These are phyloP conservation scores for Pongo abelii DNA, from an alignment of 2,113 vertebrate species.

Conservation along the genomic window DNA sequence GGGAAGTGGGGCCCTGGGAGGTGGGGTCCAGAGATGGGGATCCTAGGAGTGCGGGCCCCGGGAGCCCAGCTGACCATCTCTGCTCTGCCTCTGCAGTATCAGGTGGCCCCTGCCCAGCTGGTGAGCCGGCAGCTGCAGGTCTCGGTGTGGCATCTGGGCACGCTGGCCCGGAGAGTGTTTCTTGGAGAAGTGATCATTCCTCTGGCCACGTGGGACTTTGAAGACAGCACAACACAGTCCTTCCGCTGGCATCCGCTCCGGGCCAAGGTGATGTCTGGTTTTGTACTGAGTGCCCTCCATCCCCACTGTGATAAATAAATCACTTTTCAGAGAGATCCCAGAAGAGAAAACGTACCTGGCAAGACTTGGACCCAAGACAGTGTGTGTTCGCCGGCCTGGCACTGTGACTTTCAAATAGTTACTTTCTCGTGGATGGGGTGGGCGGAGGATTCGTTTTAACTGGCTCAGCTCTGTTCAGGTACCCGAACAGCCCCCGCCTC, in stretches of 20 bases:
- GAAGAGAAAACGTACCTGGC: neutral
- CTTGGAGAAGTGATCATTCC: constrained; percentile 91
- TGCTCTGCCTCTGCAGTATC: constrained; percentile 83
- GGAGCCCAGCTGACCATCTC: neutral
- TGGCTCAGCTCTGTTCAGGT: neutral
- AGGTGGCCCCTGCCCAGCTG: constrained; percentile 86
- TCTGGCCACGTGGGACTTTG: constrained; percentile 87
- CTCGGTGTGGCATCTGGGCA: constrained; percentile 91
- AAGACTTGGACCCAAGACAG: neutral
- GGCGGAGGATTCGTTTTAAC: neutral
- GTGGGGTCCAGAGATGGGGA: neutral
- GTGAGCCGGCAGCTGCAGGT: constrained; percentile 86
- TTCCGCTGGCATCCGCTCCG: constrained; percentile 89
- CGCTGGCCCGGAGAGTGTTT: constrained; percentile 87
- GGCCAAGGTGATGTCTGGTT: constrained; percentile 85
- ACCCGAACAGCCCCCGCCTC: accelerated
- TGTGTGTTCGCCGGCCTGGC: neutral
- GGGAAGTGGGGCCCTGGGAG: too few species aligned
- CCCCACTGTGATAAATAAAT: accelerated
- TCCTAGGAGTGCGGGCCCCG: too few species aligned
- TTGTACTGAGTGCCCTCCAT: neutral
- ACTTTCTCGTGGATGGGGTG: neutral
- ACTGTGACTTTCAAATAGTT: neutral
- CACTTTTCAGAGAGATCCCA: neutral
- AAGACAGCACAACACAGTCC: constrained; percentile 78